phyloP scores from a whole-genome alignment of 2,888 invertebrate genomes.

The Cheilosia vernalis region DNA sequence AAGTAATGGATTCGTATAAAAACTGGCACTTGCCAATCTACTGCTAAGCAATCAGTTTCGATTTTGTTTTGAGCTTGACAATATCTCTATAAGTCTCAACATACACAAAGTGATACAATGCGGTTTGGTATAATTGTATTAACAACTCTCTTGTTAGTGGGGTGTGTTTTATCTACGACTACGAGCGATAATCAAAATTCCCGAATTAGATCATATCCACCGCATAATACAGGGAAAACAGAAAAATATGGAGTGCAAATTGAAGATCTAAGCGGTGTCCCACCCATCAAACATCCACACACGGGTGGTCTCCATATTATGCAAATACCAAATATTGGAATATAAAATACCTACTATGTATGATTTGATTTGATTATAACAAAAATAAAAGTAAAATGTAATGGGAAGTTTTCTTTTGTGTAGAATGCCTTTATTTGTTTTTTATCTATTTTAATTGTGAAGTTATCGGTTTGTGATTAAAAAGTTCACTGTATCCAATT shows the following conservation, averaged over 20 bases:
- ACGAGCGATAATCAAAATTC: background rate
- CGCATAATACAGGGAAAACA: too few species aligned
- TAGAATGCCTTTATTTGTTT: too few species aligned
- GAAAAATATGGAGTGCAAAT: background rate
- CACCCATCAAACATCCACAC: slow-evolving; percentile 28
- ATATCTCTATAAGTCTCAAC: background rate
- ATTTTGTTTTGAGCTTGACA: background rate
- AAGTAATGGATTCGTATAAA: background rate
- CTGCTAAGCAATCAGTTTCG: background rate
- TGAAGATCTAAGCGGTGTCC: background rate
- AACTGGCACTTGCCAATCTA: background rate
- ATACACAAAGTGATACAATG: background rate
- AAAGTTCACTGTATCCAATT: too few species aligned
- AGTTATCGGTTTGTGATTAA: too few species aligned
- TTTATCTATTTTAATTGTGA: too few species aligned
- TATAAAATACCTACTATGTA: background rate
- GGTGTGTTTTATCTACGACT: background rate
- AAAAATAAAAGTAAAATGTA: background rate
- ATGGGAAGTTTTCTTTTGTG: background rate
- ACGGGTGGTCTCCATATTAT: slow-evolving; percentile 13
- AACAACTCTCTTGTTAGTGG: background rate
- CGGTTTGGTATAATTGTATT: background rate
- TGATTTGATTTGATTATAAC: background rate
- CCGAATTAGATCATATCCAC: background rate
- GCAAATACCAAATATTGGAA: slow-evolving; percentile 30